Conservation (phyloP, 2,888 invertebrate genomes). For the Tetragonisca angustula region DNA sequence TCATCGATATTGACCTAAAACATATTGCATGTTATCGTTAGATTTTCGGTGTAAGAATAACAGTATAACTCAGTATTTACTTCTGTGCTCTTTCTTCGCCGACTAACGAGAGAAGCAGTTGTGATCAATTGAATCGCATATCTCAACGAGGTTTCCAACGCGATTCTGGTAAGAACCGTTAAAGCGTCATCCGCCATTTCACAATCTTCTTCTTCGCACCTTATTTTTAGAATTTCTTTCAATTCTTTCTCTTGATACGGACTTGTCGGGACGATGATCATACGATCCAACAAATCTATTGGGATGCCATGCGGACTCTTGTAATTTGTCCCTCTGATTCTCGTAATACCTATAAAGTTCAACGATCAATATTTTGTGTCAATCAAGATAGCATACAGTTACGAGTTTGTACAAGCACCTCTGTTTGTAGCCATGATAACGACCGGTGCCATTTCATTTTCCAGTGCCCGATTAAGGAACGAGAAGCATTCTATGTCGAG, state of each 20-base stretch:
- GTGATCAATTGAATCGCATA: slow-evolving; percentile 99
- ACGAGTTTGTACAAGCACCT: slow-evolving; percentile 79
- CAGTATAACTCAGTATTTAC: slow-evolving; percentile 82
- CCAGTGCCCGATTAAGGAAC: slow-evolving; percentile 97
- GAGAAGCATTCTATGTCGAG: slow-evolving; percentile 99
- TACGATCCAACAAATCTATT: slow-evolving; percentile 96
- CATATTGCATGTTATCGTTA: not conserved
- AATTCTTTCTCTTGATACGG: slow-evolving; percentile 95
- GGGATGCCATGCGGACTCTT: slow-evolving; percentile 98
- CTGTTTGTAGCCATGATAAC: slow-evolving; percentile 99
- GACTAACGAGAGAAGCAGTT: slow-evolving; percentile 96
- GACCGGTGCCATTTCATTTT: slow-evolving; percentile 98
- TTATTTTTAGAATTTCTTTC: slow-evolving; percentile 95
- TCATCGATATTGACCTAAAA: slow-evolving; percentile 92
- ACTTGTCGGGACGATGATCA: slow-evolving; percentile 96
- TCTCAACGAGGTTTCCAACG: slow-evolving; percentile 95
- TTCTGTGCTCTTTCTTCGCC: slow-evolving; percentile 94
- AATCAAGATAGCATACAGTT: not conserved
- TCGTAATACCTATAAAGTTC: slow-evolving; percentile 89
- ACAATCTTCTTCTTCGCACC: slow-evolving; percentile 99
- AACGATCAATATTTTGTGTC: slow-evolving; percentile 5
- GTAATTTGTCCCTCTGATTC: slow-evolving; percentile 97
- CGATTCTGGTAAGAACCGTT: slow-evolving; percentile 95
- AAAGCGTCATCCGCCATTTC: slow-evolving; percentile 96
- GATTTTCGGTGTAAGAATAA: not conserved